Base-by-base conservation (phyloP, 1,140 invertebrate genomes). In the Trichonephila clavipes region DNA sequence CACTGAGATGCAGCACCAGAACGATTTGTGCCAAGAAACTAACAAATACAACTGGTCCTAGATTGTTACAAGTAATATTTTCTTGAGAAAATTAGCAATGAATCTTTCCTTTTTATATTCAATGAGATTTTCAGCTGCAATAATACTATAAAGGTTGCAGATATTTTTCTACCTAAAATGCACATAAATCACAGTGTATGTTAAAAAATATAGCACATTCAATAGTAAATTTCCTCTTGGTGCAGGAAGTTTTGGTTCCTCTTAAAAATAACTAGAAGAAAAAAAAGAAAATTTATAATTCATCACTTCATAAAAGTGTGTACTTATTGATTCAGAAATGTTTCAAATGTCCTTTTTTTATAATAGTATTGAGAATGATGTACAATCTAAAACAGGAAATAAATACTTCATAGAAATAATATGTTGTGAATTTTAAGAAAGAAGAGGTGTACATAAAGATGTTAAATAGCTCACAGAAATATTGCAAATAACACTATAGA, bases 231-330 rank as follows among this genome's bases (percentile, higher is more conserved):
- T 89, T 21, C 28, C 28, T 66, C 81, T n/a, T n/a, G n/a, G 69
- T 58, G 24, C 34, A 58, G 34, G 72, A 24, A 72, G 34, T 34
- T 77, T 81, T 4, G 34, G 72, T n/a, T 90, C 61, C 28, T 62
- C 77, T 90, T 90, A 90, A 90, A 90, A 90, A 90, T 90, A 90
- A 61, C 89, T 90, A 51, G 21, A 90, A 90, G 19, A 82, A 28
- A 82, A 89, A 69, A n/a, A 66, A 40, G 10, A 0, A 51, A 51
- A 51, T 51, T 40, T 4, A 40, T 2, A 40, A 40, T 40, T 40
- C 34, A 40, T 40, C 34, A 40, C 3, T 40, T 40, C 4, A 40
- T 40, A 40, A 40, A 34, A 40, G 34, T 40, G 34, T 51, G 51
- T 51, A 10, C 10, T 51, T 0, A 51, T 51, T 7, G 10, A 51